These are phyloP conservation scores for Arctopsyche grandis DNA, from an alignment of 1,140 invertebrate species.

Conservation along the genomic window DNA sequence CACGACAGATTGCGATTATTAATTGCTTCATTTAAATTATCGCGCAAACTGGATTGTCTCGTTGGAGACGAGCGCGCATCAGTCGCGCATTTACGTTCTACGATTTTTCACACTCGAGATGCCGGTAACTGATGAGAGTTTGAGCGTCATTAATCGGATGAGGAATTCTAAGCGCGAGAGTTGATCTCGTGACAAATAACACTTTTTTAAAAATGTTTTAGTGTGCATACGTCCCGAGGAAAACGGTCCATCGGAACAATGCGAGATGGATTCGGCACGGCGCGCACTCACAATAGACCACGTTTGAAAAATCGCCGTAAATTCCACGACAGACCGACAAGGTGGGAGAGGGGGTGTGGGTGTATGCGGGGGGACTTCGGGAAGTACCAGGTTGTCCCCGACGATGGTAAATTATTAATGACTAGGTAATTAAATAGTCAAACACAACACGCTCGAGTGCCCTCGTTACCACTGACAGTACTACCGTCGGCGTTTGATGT, in stretches of 20 bases:
- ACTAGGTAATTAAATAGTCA: constrained; percentile 52
- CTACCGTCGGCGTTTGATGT: constrained; percentile 44
- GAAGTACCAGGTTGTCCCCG: too few species aligned
- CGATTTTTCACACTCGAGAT: too few species aligned
- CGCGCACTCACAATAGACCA: neutral
- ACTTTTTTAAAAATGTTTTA: neutral
- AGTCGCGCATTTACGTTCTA: too few species aligned
- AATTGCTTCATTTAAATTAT: too few species aligned
- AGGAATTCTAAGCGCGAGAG: neutral
- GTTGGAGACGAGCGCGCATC: too few species aligned
- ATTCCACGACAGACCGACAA: neutral
- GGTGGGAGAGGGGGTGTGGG: too few species aligned
- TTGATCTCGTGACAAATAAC: too few species aligned
- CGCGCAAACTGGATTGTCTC: too few species aligned
- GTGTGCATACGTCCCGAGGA: neutral
- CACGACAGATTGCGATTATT: too few species aligned
- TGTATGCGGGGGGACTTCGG: too few species aligned
- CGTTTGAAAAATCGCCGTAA: constrained; percentile 14
- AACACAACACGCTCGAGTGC: constrained; percentile 50
- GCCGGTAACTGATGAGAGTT: too few species aligned
- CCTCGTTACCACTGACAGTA: constrained; percentile 25
- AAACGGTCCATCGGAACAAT: constrained; percentile 11
- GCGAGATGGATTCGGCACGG: neutral
- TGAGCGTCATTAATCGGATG: constrained; percentile 6
- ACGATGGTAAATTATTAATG: constrained; percentile 47